These are phyloP conservation scores for Megalops atlanticus DNA, from an alignment of 2,113 vertebrate genomes.

Conservation along the genomic window DNA sequence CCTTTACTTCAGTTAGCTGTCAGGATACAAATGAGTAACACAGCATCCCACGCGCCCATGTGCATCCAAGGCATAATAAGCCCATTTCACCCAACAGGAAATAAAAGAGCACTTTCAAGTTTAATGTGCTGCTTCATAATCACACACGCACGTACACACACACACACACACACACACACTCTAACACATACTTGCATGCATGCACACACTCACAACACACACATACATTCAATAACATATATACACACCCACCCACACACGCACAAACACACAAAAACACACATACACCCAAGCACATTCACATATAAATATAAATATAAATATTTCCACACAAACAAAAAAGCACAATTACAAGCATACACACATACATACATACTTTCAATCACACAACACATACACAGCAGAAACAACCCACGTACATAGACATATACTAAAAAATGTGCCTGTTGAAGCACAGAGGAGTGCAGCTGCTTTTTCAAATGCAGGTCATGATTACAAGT, in stretches of 20 bases:
- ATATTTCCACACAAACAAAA: not conserved
- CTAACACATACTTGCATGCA: not conserved
- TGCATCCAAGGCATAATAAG: slow-evolving; percentile 55
- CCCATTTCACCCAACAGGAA: slow-evolving; percentile 51
- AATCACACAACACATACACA: not conserved
- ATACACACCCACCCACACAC: not conserved
- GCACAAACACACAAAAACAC: not conserved
- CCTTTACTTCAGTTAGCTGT: slow-evolving; percentile 51
- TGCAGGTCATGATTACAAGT: slow-evolving; percentile 19
- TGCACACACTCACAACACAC: not conserved
- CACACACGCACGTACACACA: slow-evolving; percentile 22
- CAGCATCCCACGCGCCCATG: slow-evolving; percentile 51
- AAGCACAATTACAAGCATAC: not conserved
- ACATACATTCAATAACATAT: not conserved
- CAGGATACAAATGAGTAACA: slow-evolving; percentile 55
- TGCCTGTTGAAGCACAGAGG: not conserved
- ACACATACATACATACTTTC: not conserved
- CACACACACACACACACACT: not conserved
- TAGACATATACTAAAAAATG: not conserved
- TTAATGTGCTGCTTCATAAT: slow-evolving; percentile 55
- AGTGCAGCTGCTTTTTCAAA: not conserved
- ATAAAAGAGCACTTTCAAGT: slow-evolving; percentile 56
- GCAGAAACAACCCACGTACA: not conserved
- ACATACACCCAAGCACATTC: not conserved
- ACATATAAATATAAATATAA: too few relatives aligned